These are phyloP conservation scores for Coptotermes formosanus DNA, from an alignment of 1,140 invertebrate species.

Conservation along the genomic window DNA sequence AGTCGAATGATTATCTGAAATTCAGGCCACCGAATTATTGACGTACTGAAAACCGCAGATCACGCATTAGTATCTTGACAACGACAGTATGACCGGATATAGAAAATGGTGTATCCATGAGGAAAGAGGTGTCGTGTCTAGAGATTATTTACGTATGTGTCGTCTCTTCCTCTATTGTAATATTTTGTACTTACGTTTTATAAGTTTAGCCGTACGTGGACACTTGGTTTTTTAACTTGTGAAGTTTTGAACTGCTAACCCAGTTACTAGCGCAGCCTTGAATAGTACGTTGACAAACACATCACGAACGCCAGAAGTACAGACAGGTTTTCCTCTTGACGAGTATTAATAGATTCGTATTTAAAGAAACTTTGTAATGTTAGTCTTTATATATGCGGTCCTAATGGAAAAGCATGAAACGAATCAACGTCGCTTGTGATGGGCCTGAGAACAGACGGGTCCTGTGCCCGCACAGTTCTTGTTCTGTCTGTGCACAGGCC, in stretches of 20 bases:
- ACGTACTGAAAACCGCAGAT: too few relatives aligned
- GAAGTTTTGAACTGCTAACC: not conserved
- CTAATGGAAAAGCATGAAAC: not conserved
- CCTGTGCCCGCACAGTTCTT: not conserved
- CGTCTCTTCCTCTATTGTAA: too few relatives aligned
- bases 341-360: not conserved
- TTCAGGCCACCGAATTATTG: too few relatives aligned
- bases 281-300: not conserved
- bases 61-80: too few relatives aligned
- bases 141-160: too few relatives aligned
- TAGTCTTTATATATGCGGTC: not conserved
- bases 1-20: too few relatives aligned
- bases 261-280: not conserved
- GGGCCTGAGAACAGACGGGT: not conserved
- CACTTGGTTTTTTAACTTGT: too few relatives aligned
- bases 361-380: not conserved
- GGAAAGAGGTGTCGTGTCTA: too few relatives aligned
- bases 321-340: not conserved
- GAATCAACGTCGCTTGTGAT: not conserved
- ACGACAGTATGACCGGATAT: too few relatives aligned
- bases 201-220: too few relatives aligned
- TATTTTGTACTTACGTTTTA: too few relatives aligned
- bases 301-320: not conserved
- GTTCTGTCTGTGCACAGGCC: not conserved
- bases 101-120: too few relatives aligned